Evolutionary conservation across 2,113 vertebrate genomes (phyloP), one percentile per base, ranked within the genome.

Genomic region (Merops nubicus): DNA sequence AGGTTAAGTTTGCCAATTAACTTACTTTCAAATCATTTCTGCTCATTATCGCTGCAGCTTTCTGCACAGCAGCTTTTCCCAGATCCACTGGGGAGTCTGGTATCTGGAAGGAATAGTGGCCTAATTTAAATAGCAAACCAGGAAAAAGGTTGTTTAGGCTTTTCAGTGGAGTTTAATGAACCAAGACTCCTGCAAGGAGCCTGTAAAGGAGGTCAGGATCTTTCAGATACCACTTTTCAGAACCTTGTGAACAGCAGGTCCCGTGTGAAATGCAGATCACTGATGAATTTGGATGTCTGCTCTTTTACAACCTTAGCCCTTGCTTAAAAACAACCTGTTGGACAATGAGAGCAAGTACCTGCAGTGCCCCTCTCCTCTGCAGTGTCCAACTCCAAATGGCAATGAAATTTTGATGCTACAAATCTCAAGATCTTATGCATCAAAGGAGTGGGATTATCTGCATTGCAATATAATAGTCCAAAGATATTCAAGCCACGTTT

Each of bases 81-180:
- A 77, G 36, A 77, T 75, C 48, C 82, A 68, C 1, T 43, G 79
- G 42, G 62, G 25, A 69, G 57, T 15, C 23, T 13, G 42, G 16
- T 40, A 50, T 43, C 94, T 84, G 73, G 48, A 56, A 84, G 34
- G 36, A 74, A 69, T 6, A 77, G 62, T 14, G 88, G 79, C 65
- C 65, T 88, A 19, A 96, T 53, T 87, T 59, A 92, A 94, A 96
- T 1, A 94, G 57, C 42, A 94, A 88, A 62, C 47, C 65, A 91
- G 72, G 69, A 87, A 85, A 90, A 90, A 2, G 54, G 57, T 45
- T 53, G 31, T 56, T 96, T 83, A 85, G 70, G 91, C 59, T 96
- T 77, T 94, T 56, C 89, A 91, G 63, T 33, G 28, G 75, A 96
- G 91, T 93, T 92, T 70, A 94, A 86, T 91, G 92, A 96, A 94